phyloP scores from a whole-genome alignment of 2,113 vertebrate genomes.

The Irena cyanogastra region DNA sequence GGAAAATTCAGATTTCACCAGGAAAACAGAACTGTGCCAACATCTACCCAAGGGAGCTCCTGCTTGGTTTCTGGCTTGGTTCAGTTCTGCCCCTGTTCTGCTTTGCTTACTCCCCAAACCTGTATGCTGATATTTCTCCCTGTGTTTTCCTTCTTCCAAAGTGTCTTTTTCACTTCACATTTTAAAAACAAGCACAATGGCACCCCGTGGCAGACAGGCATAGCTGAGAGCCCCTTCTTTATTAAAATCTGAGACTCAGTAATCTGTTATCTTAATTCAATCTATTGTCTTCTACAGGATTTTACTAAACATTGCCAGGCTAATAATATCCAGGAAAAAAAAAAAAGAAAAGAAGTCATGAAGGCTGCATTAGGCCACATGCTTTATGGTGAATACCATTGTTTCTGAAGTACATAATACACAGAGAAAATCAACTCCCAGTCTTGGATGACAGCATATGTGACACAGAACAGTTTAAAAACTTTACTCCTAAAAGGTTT shows the following conservation, averaged over 20 bases:
- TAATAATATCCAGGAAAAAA: not conserved
- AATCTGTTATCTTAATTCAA: not conserved
- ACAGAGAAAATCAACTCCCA: not conserved
- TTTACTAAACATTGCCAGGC: not conserved
- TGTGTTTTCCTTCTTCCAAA: not conserved
- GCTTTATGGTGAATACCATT: not conserved
- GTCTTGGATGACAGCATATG: not conserved
- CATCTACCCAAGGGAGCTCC: not conserved
- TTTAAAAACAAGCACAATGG: not conserved
- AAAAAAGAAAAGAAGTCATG: not conserved
- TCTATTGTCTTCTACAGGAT: not conserved
- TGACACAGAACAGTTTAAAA: not conserved
- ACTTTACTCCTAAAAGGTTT: not conserved
- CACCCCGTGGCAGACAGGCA: not conserved
- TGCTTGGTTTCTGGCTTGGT: not conserved
- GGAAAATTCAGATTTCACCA: not conserved
- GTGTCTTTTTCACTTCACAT: not conserved
- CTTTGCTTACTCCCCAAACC: not conserved
- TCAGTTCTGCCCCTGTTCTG: not conserved
- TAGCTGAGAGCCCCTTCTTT: not conserved
- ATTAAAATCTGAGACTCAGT: not conserved
- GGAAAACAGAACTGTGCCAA: not conserved
- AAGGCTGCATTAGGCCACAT: not conserved
- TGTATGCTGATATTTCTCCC: not conserved
- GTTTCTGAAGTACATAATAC: not conserved